Percentiles rank a stretch among this genome's conserved stretches.
Conservation (phyloP, 2,888 invertebrate genomes). For the Tyria jacobaeae region DNA sequence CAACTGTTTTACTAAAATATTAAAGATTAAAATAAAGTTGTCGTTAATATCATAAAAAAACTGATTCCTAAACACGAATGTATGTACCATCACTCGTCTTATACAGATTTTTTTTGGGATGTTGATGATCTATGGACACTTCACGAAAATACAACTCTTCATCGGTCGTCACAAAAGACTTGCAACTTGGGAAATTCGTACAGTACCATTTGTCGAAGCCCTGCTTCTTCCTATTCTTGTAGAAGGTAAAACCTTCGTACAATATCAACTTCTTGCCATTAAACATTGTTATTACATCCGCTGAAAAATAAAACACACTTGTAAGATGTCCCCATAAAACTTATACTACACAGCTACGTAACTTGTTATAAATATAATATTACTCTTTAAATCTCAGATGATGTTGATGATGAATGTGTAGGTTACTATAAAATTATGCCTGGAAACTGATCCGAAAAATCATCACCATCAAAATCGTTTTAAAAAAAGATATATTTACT, state of each 20-base stretch:
- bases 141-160: slow-evolving; percentile 19
- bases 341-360: too few relatives aligned
- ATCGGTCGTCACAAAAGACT: slow-evolving; percentile 23
- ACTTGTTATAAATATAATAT: too few relatives aligned
- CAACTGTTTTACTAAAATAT: too few relatives aligned
- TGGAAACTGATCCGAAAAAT: not conserved
- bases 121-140: slow-evolving; percentile 22
- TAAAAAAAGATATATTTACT: not conserved
- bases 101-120: slow-evolving; percentile 22
- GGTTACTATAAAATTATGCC: too few relatives aligned
- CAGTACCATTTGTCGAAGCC: slow-evolving; percentile 37
- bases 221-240: slow-evolving; percentile 27
- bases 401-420: too few relatives aligned
- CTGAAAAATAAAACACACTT: slow-evolving; percentile 25
- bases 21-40: not conserved
- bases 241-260: slow-evolving; percentile 40
- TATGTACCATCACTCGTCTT: slow-evolving; percentile 24
- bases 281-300: slow-evolving; percentile 33
- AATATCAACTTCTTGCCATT: slow-evolving; percentile 32
- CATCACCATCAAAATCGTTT: not conserved
- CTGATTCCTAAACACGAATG: slow-evolving; percentile 18
- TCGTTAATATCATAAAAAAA: not conserved
- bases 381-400: too few relatives aligned
- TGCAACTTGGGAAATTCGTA: slow-evolving; percentile 38
- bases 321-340: not conserved